A percentile compares a stretch with the other conserved stretches of the same genome.
phyloP scores from a whole-genome alignment of 2,888 invertebrate species.

The Rotaria magnacalcarata region DNA sequence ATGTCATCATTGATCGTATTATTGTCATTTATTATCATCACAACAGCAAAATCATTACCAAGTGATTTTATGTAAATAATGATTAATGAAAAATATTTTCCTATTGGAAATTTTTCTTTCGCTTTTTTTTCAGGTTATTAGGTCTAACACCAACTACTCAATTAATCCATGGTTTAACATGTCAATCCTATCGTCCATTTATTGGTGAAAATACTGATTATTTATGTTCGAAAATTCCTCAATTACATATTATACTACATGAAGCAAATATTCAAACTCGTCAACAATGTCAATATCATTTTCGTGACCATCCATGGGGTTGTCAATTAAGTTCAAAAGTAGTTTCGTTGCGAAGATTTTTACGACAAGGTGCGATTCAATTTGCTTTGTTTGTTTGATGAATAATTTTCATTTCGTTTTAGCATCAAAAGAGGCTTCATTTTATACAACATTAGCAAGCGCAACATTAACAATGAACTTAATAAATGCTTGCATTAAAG shows the following conservation, averaged over 20 bases:
- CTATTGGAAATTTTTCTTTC: neutral
- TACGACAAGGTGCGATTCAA: neutral
- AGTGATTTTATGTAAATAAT: slow-evolving; percentile 11
- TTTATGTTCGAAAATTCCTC: slow-evolving; percentile 34
- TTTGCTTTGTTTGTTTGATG: neutral
- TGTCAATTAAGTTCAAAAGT: neutral
- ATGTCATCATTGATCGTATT: neutral
- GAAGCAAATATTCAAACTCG: slow-evolving; percentile 6
- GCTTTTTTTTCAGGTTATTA: neutral
- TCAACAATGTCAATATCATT: neutral
- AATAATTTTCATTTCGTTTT: neutral
- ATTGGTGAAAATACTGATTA: neutral
- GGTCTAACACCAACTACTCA: slow-evolving; percentile 9
- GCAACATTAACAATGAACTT: slow-evolving; percentile 18
- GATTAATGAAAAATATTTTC: neutral
- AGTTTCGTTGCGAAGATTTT: neutral
- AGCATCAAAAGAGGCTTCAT: slow-evolving; percentile 27
- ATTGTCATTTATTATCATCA: neutral
- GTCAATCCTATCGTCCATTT: neutral
- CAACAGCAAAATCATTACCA: neutral
- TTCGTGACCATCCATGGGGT: slow-evolving; percentile 21
- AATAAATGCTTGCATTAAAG: neutral
- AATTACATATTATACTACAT: neutral
- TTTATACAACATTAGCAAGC: slow-evolving; percentile 30
- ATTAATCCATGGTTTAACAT: neutral